Evolutionary conservation across 2,113 vertebrate species (phyloP).

Genomic region (Mus pahari): DNA sequence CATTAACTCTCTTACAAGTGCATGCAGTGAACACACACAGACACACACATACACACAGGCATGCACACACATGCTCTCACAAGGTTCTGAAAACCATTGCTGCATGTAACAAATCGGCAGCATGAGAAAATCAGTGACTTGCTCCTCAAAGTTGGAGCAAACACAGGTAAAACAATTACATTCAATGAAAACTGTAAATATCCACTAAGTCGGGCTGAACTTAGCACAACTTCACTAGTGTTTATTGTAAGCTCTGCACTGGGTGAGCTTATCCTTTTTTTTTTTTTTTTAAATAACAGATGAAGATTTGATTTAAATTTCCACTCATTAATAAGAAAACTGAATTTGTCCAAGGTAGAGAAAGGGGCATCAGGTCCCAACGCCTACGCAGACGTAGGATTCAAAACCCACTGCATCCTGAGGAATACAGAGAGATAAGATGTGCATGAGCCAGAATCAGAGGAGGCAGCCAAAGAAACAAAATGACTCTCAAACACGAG

Average conservation of each 20-base stretch:
- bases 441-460: neutral
- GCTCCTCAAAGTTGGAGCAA: neutral
- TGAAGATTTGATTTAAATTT: conserved; percentile 2
- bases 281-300: neutral
- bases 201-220: neutral
- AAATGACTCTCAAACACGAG: conserved; percentile 4
- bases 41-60: neutral
- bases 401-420: neutral
- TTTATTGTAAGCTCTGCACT: neutral
- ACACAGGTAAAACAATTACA: neutral
- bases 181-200: neutral
- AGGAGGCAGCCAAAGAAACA: conserved; percentile 34
- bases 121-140: conserved; percentile 30
- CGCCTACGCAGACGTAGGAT: neutral
- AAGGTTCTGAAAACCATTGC: neutral
- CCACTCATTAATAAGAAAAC: neutral
- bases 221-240: neutral
- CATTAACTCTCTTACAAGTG: neutral
- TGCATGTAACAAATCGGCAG: neutral
- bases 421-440: conserved; percentile 38
- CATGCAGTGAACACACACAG: neutral
- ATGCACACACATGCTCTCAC: neutral
- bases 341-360: conserved; percentile 34
- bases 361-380: neutral
- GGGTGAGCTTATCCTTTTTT: neutral